Conservation (phyloP, 1,140 invertebrate species). For the Fopius arisanus region DNA sequence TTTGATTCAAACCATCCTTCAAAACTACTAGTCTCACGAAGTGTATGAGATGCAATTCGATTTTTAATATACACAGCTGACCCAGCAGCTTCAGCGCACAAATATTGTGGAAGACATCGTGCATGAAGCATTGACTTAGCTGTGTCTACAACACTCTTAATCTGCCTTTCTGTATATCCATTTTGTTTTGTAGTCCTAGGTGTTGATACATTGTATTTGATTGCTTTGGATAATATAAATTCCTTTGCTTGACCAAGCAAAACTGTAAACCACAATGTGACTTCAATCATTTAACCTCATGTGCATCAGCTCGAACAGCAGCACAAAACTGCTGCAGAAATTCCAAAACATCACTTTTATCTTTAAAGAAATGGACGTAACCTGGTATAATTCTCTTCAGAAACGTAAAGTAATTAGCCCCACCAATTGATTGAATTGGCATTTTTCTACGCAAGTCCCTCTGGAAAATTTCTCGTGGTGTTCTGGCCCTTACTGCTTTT, state of each 20-base stretch:
- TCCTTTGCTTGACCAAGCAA: not conserved
- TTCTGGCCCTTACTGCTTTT: conserved; percentile 18
- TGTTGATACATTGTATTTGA: conserved; percentile 15
- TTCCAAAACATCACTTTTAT: not conserved
- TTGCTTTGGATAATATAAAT: conserved; percentile 8
- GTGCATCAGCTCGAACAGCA: not conserved
- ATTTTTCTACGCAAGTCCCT: not conserved
- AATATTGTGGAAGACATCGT: conserved; percentile 16
- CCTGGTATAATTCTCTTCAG: not conserved
- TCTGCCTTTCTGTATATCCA: conserved; percentile 17
- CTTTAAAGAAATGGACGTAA: not conserved
- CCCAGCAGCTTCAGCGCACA: conserved; percentile 37
- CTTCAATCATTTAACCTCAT: not conserved
- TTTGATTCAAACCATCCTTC: conserved; percentile 30
- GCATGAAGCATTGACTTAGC: conserved; percentile 32
- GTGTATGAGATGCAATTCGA: conserved; percentile 10
- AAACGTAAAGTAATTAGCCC: not conserved
- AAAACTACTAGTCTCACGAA: not conserved
- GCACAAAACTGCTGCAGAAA: not conserved
- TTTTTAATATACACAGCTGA: conserved; percentile 29
- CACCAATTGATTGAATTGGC: not conserved
- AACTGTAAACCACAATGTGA: conserved; percentile 18
- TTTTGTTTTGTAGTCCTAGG: conserved; percentile 15
- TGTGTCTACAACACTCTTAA: conserved; percentile 5
- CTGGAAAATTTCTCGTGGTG: not conserved